These are phyloP conservation scores for Neoaliturus tenellus DNA, from an alignment of 2,888 invertebrate species.

Conservation along the genomic window DNA sequence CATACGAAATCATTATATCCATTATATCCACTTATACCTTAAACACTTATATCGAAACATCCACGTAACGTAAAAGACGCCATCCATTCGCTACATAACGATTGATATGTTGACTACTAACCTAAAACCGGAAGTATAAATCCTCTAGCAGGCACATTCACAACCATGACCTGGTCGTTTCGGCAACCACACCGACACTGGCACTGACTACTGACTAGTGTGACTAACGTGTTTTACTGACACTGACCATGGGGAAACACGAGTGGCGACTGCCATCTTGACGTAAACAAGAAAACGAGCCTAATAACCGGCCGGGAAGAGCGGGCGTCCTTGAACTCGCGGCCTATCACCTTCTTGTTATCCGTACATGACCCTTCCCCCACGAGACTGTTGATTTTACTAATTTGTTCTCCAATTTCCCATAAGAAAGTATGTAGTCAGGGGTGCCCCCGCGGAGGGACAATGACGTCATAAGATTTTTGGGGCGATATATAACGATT, in stretches of 20 bases:
- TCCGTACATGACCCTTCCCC: too few species aligned
- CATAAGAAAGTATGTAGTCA: too few species aligned
- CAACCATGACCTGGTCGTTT: neutral
- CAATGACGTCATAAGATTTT: too few species aligned
- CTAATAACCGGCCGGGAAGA: neutral
- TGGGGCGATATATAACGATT: too few species aligned
- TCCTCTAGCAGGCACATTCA: neutral
- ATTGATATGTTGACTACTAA: neutral
- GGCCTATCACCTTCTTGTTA: too few species aligned
- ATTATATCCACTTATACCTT: neutral
- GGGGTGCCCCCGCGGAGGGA: too few species aligned
- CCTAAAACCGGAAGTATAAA: neutral
- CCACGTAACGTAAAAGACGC: neutral
- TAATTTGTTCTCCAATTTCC: too few species aligned
- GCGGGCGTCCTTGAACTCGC: neutral
- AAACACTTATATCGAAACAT: too few species aligned
- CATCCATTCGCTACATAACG: too few species aligned
- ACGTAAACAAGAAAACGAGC: neutral
- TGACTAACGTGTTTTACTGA: neutral
- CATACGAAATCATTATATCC: too few species aligned
- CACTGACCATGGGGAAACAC: neutral
- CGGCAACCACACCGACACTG: neutral
- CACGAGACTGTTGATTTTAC: too few species aligned
- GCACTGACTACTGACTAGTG: neutral
- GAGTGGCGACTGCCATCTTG: neutral